Percentiles rank a stretch among this genome's conserved stretches.
phyloP scores from a whole-genome alignment of 30 jellyfish, hydroid and myxozoan species.

The Euphysa ruthae region DNA sequence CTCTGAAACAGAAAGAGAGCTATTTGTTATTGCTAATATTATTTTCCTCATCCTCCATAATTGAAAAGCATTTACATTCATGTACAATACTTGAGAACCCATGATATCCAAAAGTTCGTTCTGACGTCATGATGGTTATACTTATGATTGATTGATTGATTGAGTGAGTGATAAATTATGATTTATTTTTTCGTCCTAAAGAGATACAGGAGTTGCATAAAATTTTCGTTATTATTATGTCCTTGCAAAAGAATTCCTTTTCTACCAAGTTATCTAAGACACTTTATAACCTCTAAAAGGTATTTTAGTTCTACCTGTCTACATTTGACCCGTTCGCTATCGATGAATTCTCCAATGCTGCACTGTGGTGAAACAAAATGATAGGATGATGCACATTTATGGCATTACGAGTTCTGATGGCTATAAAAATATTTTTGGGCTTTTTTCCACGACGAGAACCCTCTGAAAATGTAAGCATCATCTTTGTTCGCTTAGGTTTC shows the following conservation, averaged over 20 bases:
- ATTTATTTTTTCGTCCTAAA: too few relatives aligned
- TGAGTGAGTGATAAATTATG: too few relatives aligned
- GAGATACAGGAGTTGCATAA: too few relatives aligned
- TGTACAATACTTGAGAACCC: neutral
- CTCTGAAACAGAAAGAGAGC: conserved; percentile 16
- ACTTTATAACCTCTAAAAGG: neutral
- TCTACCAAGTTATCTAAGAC: too few relatives aligned
- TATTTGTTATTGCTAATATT: conserved; percentile 25
- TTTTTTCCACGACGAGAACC: too few relatives aligned
- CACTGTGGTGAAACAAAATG: neutral
- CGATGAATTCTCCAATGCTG: neutral
- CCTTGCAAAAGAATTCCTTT: too few relatives aligned
- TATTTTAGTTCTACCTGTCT: neutral
- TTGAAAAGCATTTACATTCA: neutral
- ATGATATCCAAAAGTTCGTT: neutral
- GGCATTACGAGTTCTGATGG: conserved; percentile 2
- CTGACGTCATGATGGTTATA: neutral
- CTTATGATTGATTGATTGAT: too few relatives aligned
- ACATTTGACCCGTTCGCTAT: neutral
- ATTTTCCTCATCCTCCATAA: conserved; percentile 29
- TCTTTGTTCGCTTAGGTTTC: neutral
- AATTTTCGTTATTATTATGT: too few relatives aligned
- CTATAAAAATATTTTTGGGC: neutral
- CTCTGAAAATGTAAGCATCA: neutral
- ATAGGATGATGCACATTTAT: neutral